Evolutionary conservation across 2,797 vertebrate genomes (phyloP).

Genomic region (Channallabes apus): DNA sequence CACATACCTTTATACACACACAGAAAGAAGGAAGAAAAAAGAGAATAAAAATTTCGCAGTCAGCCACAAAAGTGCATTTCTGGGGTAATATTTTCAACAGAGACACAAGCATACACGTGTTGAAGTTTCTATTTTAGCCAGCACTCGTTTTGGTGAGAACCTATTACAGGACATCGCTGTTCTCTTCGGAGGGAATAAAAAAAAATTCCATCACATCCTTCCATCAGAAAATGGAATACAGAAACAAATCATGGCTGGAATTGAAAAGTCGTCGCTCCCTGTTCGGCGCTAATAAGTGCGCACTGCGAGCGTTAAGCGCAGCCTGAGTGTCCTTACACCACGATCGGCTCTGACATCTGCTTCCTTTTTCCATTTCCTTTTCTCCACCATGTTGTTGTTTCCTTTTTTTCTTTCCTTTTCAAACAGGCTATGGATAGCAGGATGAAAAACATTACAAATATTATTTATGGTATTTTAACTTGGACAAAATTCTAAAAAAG

Average conservation of each 20-base stretch:
- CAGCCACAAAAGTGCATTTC: conserved; percentile 92
- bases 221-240: conserved; percentile 91
- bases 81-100: conserved; percentile 94
- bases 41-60: conserved; percentile 89
- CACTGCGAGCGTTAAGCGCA: conserved; percentile 94
- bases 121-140: conserved; percentile 95
- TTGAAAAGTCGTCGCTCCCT: conserved; percentile 98
- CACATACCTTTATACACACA: conserved; percentile 71
- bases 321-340: conserved; percentile 87
- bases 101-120: conserved; percentile 99
- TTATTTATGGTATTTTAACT: not conserved
- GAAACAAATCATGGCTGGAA: conserved; percentile 99
- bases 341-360: conserved; percentile 93
- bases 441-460: not conserved
- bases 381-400: not conserved
- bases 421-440: not conserved
- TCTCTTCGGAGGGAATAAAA: conserved; percentile 75
- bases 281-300: conserved; percentile 98
- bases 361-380: conserved; percentile 63
- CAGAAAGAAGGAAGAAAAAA: conserved; percentile 52
- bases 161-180: conserved; percentile 93
- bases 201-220: conserved; percentile 96
- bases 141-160: conserved; percentile 93
- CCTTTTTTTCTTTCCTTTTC: conserved; percentile 12
- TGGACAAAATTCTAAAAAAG: no score